These are phyloP conservation scores for Drosophila pseudoobscura DNA, from an alignment of 1,140 invertebrate genomes.

Conservation along the genomic window DNA sequence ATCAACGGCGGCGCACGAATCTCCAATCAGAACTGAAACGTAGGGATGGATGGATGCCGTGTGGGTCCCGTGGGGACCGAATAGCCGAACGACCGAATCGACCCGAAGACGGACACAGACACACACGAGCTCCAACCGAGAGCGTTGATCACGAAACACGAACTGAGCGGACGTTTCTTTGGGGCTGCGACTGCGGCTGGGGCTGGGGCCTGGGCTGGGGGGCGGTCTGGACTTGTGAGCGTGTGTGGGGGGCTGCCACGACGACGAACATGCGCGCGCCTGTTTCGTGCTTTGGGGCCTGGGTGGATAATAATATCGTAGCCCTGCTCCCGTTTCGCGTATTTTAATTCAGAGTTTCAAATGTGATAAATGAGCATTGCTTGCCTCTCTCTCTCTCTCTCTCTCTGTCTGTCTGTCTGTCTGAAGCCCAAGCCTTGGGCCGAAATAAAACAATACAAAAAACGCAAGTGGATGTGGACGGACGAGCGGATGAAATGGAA, in stretches of 20 bases:
- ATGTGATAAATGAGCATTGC: conserved; percentile 53
- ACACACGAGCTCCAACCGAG: conserved; percentile 35
- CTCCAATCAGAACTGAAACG: conserved; percentile 81
- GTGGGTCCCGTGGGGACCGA: conserved; percentile 63
- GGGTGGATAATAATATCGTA: conserved; percentile 64
- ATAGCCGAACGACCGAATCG: conserved; percentile 44
- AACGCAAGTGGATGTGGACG: conserved; percentile 77
- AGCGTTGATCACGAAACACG: conserved; percentile 51
- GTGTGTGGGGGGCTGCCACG: conserved; percentile 46
- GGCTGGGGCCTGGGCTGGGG: too few species aligned
- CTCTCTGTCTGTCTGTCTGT: not conserved
- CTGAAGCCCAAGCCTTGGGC: conserved; percentile 46
- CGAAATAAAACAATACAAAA: conserved; percentile 47
- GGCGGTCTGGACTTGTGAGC: conserved; percentile 10
- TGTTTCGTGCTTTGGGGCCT: conserved; percentile 46
- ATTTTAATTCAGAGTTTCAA: conserved; percentile 64
- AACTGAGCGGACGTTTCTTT: conserved; percentile 44
- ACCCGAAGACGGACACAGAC: conserved; percentile 28
- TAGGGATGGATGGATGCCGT: conserved; percentile 58
- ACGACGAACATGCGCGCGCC: conserved; percentile 64
- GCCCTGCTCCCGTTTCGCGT: conserved; percentile 59
- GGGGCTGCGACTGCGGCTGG: too few species aligned
- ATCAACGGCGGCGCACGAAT: conserved; percentile 70
- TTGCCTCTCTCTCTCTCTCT: conserved; percentile 28
- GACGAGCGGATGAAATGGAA: conserved; percentile 81